Conservation (phyloP, 2,797 vertebrate species). For the Poecilia gillii region DNA sequence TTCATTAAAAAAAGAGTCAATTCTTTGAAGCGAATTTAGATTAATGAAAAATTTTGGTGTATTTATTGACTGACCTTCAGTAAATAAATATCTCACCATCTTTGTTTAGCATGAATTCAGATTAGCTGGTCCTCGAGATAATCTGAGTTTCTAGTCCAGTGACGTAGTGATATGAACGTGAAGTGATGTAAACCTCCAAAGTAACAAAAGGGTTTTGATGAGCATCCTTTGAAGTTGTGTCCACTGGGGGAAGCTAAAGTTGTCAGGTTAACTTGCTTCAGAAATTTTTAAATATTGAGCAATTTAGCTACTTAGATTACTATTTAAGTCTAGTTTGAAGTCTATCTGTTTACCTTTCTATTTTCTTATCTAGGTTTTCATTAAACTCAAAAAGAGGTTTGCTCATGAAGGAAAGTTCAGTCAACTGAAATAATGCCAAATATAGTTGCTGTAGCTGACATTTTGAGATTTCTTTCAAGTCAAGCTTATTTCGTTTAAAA, state of each 20-base stretch:
- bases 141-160: too few species aligned
- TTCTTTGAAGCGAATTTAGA: neutral
- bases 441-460: neutral
- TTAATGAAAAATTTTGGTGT: neutral
- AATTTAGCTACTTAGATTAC: neutral
- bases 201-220: too few species aligned
- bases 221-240: neutral
- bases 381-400: neutral
- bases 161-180: too few species aligned
- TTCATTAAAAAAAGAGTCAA: neutral
- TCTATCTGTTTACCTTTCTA: neutral
- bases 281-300: neutral
- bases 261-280: neutral
- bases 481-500: neutral
- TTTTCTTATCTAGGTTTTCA: neutral
- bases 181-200: too few species aligned
- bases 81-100: too few species aligned
- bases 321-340: neutral
- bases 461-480: neutral
- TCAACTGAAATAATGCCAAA: neutral
- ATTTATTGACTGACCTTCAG: neutral
- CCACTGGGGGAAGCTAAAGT: neutral
- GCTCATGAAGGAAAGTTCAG: neutral
- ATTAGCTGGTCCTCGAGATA: too few species aligned
- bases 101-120: too few species aligned